A percentile compares a stretch with the other conserved stretches of the same genome.
phyloP scores from a whole-genome alignment of 2,113 vertebrate species.

The Origma solitaria region DNA sequence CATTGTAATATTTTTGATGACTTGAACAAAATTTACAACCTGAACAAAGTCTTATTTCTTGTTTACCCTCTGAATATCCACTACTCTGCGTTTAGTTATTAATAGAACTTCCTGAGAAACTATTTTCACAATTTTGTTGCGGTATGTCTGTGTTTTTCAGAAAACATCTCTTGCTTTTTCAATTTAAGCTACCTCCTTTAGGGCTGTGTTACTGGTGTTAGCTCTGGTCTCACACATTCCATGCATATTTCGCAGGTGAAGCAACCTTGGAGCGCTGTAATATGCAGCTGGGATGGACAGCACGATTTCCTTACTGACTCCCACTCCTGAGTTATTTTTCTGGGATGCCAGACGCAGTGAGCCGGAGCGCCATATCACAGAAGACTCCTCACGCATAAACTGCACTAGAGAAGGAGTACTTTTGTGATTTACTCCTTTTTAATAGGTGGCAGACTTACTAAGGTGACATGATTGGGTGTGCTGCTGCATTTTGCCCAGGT shows the following conservation, averaged over 20 bases:
- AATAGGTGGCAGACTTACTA: not conserved
- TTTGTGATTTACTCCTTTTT: not conserved
- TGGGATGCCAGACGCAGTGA: not conserved
- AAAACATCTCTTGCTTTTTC: not conserved
- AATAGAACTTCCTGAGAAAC: not conserved
- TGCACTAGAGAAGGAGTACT: not conserved
- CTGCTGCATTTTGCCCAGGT: not conserved
- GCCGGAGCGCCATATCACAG: accelerated
- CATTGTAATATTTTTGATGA: not conserved
- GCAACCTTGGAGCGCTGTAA: not conserved
- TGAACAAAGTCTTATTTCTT: not conserved
- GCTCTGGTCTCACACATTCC: not conserved
- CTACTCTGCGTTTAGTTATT: not conserved
- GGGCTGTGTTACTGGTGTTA: not conserved
- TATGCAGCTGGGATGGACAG: not conserved
- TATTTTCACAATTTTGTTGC: not conserved
- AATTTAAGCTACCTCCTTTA: not conserved
- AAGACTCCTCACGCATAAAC: not conserved
- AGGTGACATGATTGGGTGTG: not conserved
- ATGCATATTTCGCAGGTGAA: conserved; percentile 9
- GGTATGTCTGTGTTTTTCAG: not conserved
- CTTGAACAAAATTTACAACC: not conserved
- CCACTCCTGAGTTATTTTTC: not conserved
- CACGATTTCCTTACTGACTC: not conserved
- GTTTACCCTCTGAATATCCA: not conserved